phyloP scores from a whole-genome alignment of 2,888 invertebrate genomes.

The Dryadula phaetusa region DNA sequence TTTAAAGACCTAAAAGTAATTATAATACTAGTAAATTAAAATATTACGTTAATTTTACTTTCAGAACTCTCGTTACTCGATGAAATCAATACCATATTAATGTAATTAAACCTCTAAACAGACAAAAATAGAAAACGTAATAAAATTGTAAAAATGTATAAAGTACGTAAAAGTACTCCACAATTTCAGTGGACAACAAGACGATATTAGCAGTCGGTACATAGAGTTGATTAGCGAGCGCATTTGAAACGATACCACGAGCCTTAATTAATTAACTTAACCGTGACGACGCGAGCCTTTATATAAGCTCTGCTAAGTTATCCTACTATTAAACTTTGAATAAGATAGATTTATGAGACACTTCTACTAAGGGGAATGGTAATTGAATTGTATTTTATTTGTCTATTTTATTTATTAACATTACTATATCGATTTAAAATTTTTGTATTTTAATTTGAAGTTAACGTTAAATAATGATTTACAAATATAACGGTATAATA shows the following conservation, averaged over 20 bases:
- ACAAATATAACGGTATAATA: no score
- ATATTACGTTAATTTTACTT: no score
- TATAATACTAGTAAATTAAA: no score
- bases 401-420: neutral
- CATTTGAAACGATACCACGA: slow-evolving; percentile 58
- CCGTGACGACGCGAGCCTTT: slow-evolving; percentile 49
- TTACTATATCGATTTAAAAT: neutral
- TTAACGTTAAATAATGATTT: no score
- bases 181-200: neutral
- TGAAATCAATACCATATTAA: no score
- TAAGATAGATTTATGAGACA: slow-evolving; percentile 20
- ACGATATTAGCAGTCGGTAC: slow-evolving; percentile 45
- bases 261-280: slow-evolving; percentile 65
- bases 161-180: neutral
- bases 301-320: slow-evolving; percentile 33
- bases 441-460: no score
- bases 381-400: slow-evolving; percentile 21
- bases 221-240: slow-evolving; percentile 66
- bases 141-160: neutral
- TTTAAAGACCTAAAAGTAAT: no score
- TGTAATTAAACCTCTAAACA: no score
- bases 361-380: neutral
- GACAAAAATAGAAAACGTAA: neutral
- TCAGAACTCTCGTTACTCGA: no score
- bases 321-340: slow-evolving; percentile 30